Evolutionary conservation across 2,113 vertebrate species (phyloP).

Genomic region (Percopsis transmontana): DNA sequence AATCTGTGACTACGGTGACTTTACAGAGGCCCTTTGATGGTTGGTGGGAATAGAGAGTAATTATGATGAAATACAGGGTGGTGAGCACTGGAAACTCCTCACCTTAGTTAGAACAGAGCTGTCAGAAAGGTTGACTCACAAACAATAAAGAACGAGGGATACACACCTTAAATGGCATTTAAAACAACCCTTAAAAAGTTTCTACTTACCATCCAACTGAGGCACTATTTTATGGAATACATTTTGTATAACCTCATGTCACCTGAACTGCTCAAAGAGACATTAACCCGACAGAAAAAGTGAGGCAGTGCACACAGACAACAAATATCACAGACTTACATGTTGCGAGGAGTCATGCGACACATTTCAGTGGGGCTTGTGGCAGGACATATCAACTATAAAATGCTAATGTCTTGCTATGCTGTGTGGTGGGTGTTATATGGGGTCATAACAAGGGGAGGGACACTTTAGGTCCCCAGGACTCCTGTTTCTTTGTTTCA

Average conservation of each 20-base stretch:
- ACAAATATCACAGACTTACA: too few species aligned
- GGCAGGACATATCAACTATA: neutral
- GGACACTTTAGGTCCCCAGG: conserved; percentile 36
- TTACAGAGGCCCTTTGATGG: conserved; percentile 60
- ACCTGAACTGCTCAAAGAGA: neutral
- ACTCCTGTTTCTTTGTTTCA: neutral
- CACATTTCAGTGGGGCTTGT: conserved; percentile 1
- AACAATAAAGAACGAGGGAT: conserved; percentile 19
- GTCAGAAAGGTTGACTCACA: conserved; percentile 46
- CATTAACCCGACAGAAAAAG: neutral
- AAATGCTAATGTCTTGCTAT: conserved; percentile 37
- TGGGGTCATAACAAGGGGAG: conserved; percentile 43
- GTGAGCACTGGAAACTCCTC: conserved; percentile 63
- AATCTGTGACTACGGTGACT: conserved; percentile 31
- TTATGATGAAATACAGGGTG: conserved; percentile 65
- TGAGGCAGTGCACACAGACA: neutral
- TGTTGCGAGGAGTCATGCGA: conserved; percentile 13
- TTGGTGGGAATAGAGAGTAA: conserved; percentile 57
- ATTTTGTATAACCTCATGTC: conserved; percentile 1
- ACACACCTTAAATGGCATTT: conserved; percentile 41
- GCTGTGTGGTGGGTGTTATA: too few species aligned
- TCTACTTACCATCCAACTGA: too few species aligned
- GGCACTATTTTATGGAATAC: too few species aligned
- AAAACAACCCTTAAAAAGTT: conserved; percentile 34
- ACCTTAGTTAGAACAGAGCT: conserved; percentile 50